Conservation (phyloP, 2,888 invertebrate species). For the Cylloceria caligata region DNA sequence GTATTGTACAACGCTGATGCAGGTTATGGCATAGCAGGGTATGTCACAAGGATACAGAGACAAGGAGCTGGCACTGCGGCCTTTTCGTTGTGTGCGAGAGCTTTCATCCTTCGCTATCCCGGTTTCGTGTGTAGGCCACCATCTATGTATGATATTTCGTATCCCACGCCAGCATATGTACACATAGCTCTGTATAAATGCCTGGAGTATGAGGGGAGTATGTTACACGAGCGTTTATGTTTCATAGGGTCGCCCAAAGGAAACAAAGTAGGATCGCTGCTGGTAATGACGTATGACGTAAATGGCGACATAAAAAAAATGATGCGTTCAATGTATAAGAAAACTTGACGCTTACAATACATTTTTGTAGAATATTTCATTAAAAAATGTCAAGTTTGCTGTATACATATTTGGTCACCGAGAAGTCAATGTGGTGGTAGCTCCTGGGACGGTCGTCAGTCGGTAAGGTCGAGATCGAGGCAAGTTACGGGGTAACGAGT, state of each 20-base stretch:
- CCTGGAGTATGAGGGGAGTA: constrained; percentile 40
- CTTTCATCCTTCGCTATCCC: constrained; percentile 1
- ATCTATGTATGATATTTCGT: constrained; percentile 6
- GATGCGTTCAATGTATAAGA: background rate
- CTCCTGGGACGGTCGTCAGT: too few relatives aligned
- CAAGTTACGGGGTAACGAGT: background rate
- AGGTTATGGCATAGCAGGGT: background rate
- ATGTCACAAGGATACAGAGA: background rate
- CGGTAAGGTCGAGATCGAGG: background rate
- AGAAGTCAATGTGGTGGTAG: too few relatives aligned
- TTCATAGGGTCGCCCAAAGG: background rate
- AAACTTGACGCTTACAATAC: too few relatives aligned
- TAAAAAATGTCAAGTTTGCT: too few relatives aligned
- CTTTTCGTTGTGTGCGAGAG: background rate
- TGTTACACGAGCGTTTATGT: background rate
- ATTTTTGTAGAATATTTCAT: too few relatives aligned
- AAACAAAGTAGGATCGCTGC: background rate
- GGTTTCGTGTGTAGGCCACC: background rate
- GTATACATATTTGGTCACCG: too few relatives aligned
- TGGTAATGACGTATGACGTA: background rate
- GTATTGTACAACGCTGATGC: constrained; percentile 23
- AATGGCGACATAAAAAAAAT: background rate
- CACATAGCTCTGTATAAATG: constrained; percentile 28
- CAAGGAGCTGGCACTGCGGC: constrained; percentile 14
- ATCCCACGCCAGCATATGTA: constrained; percentile 1